Base-by-base conservation (phyloP, 2,888 invertebrate genomes). In the Coecobrya sp. region DNA sequence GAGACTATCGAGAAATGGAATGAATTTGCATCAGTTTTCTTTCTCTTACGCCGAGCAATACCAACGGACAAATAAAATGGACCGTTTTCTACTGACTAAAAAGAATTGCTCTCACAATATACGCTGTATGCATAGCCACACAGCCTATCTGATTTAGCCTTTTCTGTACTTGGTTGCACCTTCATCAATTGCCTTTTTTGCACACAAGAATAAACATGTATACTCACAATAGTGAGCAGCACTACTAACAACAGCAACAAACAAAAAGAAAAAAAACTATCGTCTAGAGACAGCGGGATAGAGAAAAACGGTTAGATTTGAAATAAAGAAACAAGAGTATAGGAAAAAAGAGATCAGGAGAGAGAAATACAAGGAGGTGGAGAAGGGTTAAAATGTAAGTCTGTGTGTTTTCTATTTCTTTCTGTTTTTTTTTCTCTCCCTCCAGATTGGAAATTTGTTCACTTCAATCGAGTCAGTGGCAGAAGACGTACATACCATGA, bases 381-480 rank as follows among this genome's bases (percentile, higher is more conserved):
- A 25, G 3, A 68, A 42, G 85, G 59, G 49, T 45, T 11, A 85
- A 68, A 85, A 68, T 36, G 22, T 36, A 82, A 62, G 27, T 55
- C 19, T 27, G 10, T 81, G n/a, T 52, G 1, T 52, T n/a, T 62
- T 76, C 4, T 79, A 25, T 52, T 27, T 79, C 11, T 27, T 52
- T 79, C 22, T 25, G n/a, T 79, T 27, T 79, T 5, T 68, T 11
- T 27, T 27, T 79, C 52, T 62, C 16, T 82, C 4, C 27, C 2
- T 59, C 42, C 62, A 59, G 59, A 42, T 68, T 84, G 87, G 82
- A 91, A 87, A 84, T 91, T 91, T 91, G 87, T 87, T 91, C 87
- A 87, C 91, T 91, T 91, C 91, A 91, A 91, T 91, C 91, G 79
- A 87, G 68, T 88, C 88, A 68, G 27, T 0, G 42, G 76, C 42